Base-by-base conservation (phyloP, 2,113 vertebrate species). In the Clarias magur region DNA sequence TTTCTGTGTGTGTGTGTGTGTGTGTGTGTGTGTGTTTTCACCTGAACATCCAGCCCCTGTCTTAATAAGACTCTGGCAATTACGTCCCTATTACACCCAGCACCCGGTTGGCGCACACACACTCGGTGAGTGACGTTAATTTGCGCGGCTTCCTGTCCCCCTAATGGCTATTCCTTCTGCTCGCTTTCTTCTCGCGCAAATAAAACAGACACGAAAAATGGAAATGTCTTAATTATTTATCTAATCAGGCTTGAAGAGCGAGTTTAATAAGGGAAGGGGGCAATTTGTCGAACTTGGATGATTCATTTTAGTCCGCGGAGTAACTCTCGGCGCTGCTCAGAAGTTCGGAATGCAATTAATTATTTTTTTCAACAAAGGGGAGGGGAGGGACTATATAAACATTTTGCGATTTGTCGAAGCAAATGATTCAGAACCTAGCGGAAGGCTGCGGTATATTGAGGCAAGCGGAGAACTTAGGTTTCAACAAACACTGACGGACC, bases 61-160 rank as follows among this genome's bases (percentile, higher is more conserved):
- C 85, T 87, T 88, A 90, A 88, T 90, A 88, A 87, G 87, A 70
- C 68, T 56, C 30, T 72, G 21, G 78, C 87, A 86, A 88, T 90
- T 88, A 90, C 82, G 34, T 75, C 30, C 76, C 59, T 78, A 82
- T 65, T 85, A 75, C 79, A 76, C 59, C 59, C 81, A 67, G 84
- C 76, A 67, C 82, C 75, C 75, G 53, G 23, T 25, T 84, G 63
- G 62, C 62, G 73, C 72, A 81, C 86, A 62, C 72, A 79, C 83
- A 83, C 86, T n/a, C 92, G 89, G 91, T 95, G 95, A 95, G 93
- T 95, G 95, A 95, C 95, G 92, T 94, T 95, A 95, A 95, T 95
- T 95, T 95, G 94, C 93, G 92, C 93, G 93, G 94, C 94, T 95
- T 92, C 90, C 94, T 95, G 95, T 88, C 92, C 94, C 92, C 94